Percentiles rank a stretch among this genome's conserved stretches.
Conservation (phyloP, 2,797 vertebrate genomes). For the Halcyon leucocephala region DNA sequence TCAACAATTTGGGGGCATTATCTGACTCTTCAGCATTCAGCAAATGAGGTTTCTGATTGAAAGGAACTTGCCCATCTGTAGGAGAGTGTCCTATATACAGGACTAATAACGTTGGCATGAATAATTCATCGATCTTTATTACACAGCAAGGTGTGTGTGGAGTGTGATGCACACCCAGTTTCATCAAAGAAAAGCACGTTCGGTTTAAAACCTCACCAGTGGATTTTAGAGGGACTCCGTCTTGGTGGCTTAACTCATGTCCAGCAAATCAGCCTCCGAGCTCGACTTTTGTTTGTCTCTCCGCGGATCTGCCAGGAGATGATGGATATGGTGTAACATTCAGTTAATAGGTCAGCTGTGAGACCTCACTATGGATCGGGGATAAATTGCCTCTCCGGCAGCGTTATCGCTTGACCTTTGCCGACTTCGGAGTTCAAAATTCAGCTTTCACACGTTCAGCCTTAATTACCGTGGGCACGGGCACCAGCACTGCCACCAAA, state of each 20-base stretch:
- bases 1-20: conserved; percentile 34
- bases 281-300: conserved; percentile 35
- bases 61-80: conserved; percentile 42
- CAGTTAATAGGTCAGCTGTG: conserved; percentile 68
- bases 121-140: conserved; percentile 56
- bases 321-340: conserved; percentile 64
- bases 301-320: conserved; percentile 37
- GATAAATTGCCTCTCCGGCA: conserved; percentile 45
- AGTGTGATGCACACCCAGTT: neutral
- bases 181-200: conserved; percentile 23
- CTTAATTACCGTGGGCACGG: conserved; percentile 42
- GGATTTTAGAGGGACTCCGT: neutral
- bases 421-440: conserved; percentile 48
- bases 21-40: conserved; percentile 30
- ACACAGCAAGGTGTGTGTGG: neutral
- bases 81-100: conserved; percentile 58
- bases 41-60: conserved; percentile 54
- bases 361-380: conserved; percentile 52
- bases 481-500: neutral
- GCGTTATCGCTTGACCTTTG: conserved; percentile 51
- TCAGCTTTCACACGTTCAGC: conserved; percentile 37
- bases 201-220: neutral
- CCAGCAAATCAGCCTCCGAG: conserved; percentile 16
- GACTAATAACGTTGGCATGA: conserved; percentile 44
- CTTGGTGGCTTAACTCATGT: neutral